Evolutionary conservation across 1,140 invertebrate species (phyloP).

Genomic region (Cotesia chilonis): DNA sequence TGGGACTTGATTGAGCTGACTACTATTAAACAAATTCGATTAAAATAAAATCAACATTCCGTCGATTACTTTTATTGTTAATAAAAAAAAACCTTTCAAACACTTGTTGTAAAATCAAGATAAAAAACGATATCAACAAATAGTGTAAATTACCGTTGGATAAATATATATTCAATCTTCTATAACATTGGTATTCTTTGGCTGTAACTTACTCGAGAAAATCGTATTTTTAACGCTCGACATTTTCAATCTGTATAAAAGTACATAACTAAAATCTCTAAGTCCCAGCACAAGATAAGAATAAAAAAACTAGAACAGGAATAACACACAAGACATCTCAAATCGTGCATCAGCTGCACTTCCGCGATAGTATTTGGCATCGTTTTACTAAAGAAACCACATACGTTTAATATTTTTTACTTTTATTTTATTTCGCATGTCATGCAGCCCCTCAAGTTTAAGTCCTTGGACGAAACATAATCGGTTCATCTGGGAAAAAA

Average conservation of each 20-base stretch:
- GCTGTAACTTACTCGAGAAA: neutral
- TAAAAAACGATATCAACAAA: too few relatives aligned
- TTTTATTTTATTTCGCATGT: neutral
- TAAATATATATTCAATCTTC: neutral
- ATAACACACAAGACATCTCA: neutral
- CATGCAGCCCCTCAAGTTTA: neutral
- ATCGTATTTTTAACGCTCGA: constrained; percentile 20
- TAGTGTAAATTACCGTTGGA: too few relatives aligned
- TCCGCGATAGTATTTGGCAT: constrained; percentile 5
- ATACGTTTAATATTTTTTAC: neutral
- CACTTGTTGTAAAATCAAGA: too few relatives aligned
- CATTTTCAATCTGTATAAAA: constrained; percentile 1
- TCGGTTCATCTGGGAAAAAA: too few relatives aligned
- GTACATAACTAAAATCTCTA: neutral
- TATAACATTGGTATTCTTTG: neutral
- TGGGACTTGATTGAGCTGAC: too few relatives aligned
- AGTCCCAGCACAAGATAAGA: too few relatives aligned
- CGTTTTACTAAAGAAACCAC: neutral
- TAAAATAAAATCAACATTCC: too few relatives aligned
- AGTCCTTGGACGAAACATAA: neutral
- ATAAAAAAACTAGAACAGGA: neutral
- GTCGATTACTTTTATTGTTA: too few relatives aligned
- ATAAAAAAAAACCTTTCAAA: too few relatives aligned
- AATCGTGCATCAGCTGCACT: constrained; percentile 4
- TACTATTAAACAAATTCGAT: too few relatives aligned